A percentile compares a stretch with the other conserved stretches of the same genome.
phyloP scores from a whole-genome alignment of 2,797 vertebrate species.

The Centroberyx gerrardi region DNA sequence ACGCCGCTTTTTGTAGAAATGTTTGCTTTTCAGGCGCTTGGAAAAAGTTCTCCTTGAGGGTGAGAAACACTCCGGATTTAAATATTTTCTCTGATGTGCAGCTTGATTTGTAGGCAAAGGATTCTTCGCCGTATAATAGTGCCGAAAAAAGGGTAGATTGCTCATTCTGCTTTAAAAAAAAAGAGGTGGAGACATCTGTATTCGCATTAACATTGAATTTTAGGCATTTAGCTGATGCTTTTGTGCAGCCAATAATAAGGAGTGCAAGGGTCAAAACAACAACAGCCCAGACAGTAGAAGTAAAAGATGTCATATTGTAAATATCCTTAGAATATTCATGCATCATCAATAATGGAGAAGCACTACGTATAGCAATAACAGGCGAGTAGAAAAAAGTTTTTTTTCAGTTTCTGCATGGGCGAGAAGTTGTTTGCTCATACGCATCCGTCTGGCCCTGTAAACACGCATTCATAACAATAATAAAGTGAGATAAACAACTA shows the following conservation, averaged over 20 bases:
- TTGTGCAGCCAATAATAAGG: neutral
- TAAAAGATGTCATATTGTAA: neutral
- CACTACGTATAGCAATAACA: slow-evolving; percentile 17
- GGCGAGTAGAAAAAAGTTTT: neutral
- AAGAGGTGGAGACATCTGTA: neutral
- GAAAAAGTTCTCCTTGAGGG: slow-evolving; percentile 24
- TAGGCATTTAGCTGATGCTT: neutral
- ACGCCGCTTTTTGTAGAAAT: neutral
- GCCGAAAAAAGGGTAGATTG: neutral
- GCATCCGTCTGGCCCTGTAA: neutral
- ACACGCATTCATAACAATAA: slow-evolving; percentile 13
- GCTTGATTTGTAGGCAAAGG: neutral
- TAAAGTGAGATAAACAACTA: slow-evolving; percentile 2
- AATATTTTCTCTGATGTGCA: neutral
- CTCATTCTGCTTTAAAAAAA: neutral
- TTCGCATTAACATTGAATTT: slow-evolving; percentile 2
- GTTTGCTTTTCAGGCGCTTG: slow-evolving; percentile 20
- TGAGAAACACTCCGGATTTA: slow-evolving; percentile 31
- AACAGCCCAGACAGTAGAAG: neutral
- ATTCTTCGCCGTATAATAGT: slow-evolving; percentile 33
- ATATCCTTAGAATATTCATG: slow-evolving; percentile 42
- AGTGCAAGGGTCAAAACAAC: neutral
- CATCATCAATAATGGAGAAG: slow-evolving; percentile 45
- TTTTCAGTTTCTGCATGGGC: neutral
- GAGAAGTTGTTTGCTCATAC: slow-evolving; percentile 13